phyloP scores from a whole-genome alignment of 1,140 invertebrate species.

The Pseudomyrmex cubaensis region DNA sequence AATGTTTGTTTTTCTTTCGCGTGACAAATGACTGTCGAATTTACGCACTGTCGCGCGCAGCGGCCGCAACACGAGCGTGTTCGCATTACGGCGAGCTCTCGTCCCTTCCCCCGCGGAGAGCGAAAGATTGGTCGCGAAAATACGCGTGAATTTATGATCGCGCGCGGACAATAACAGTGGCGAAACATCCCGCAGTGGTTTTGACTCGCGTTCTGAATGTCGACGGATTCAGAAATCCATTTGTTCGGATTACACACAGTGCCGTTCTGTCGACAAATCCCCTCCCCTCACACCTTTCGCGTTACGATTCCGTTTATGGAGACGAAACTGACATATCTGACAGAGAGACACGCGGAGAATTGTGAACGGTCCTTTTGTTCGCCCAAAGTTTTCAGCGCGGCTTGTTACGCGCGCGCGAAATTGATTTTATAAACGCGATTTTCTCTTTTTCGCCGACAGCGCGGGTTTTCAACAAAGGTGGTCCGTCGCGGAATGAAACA shows the following conservation, averaged over 20 bases:
- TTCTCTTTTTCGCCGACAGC: too few relatives aligned
- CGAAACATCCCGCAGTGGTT: slow-evolving; percentile 14
- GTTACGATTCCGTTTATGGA: neutral
- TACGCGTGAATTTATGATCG: slow-evolving; percentile 60
- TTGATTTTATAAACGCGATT: too few relatives aligned
- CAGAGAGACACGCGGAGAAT: neutral
- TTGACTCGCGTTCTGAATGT: slow-evolving; percentile 53
- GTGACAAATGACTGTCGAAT: slow-evolving; percentile 56
- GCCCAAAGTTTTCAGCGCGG: neutral
- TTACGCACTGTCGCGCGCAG: slow-evolving; percentile 13
- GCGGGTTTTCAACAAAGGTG: too few relatives aligned
- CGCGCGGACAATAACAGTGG: slow-evolving; percentile 38
- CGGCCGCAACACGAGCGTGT: neutral
- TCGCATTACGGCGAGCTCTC: slow-evolving; percentile 34
- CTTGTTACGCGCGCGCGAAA: neutral
- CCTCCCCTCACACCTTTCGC: neutral
- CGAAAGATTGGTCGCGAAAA: slow-evolving; percentile 29
- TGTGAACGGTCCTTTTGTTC: slow-evolving; percentile 13
- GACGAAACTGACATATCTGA: slow-evolving; percentile 21
- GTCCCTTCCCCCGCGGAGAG: neutral
- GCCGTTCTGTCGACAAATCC: neutral
- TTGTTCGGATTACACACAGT: slow-evolving; percentile 40
- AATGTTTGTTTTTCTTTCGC: slow-evolving; percentile 49
- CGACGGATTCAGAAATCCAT: slow-evolving; percentile 48
- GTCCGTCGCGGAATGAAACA: too few relatives aligned